Base-by-base conservation (phyloP, 1,140 invertebrate species). In the Plectrocnemia conspersa region DNA sequence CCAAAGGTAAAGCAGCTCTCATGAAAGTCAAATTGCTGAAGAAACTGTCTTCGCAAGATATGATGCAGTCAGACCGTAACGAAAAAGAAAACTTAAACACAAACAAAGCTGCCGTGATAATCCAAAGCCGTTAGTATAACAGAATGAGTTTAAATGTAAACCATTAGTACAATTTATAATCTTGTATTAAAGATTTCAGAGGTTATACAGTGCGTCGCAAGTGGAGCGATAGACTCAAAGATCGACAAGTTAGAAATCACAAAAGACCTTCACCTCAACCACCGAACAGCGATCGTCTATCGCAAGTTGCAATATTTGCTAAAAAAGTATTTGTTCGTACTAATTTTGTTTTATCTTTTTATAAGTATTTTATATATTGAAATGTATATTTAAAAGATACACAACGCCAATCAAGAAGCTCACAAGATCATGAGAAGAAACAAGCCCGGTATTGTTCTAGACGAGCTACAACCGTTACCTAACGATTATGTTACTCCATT, bases 401-500 rank as follows among this genome's bases (percentile, higher is more conserved):
- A 85, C 56, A 77, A 80, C 68, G 77, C 76, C 49, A 85, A 85
- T 63, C 82, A 84, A 67, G 82, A 85, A 32, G 69, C 81, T 4
- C 84, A 86, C 63, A 84, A 83, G 60, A 81, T 80, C 64, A 67
- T 85, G 23, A 72, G 83, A 2, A 72, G 76, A 4, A 84, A 84
- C 57, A 85, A 84, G 63, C 71, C 77, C 1, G 77, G 79, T 1
- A 68, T 84, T 10, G 67, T 71, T 18, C 47, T 82, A 24, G 65
- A 71, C 19, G 77, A 82, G 2, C 67, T 84, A 15, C 73, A 77
- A 35, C 68, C 76, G 21, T 66, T 74, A 5, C 79, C 81, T 0
- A 66, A 70, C 1, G 75, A 80, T 58, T 84, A 84, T 62, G 64
- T 73, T 0, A 68, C 78, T 33, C 82, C 82, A 0, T 72, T 78